Evolutionary conservation across 23 tunicate species (phyloP), one percentile per base, ranked within the genome.

Genomic region (Aplidium turbinatum): DNA sequence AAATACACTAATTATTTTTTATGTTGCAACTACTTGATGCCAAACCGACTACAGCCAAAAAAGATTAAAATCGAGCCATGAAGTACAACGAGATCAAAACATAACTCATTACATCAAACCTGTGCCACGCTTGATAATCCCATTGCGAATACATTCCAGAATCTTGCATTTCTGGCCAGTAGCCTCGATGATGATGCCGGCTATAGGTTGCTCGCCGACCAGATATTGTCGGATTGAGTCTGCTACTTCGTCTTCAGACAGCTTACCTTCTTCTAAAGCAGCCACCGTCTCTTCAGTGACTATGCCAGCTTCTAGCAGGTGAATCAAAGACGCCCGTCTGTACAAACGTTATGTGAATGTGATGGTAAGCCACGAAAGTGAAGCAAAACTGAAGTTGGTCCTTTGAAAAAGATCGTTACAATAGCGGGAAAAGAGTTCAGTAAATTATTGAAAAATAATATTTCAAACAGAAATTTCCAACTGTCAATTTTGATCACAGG

Each of bases 161-260:
- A 88, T 88, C 6, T 57, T 38, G 13, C 78, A 53, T 53, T 88
- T 88, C 46, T 81, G 78, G 0, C 87, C 87, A 53, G 87, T 80
- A 16, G 78, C 83, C 60, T 88, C 96, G 52, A 88, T 63, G 6
- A 68, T 58, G 50, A 88, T 78, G 0, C 96, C 96, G 60, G 96
- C 87, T 46, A 88, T 88, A 7, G 96, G 96, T 48, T 88, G 96
- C 57, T 88, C 96, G 18, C 96, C 96, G 28, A 82, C 67, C 78
- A 88, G 35, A 52, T 88, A 88, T 78, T 81, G 87, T 64, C 33
- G 26, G 32, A 88, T 81, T n/a, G 96, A 88, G 11, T 51, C 11
- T 22, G 76, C 81, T 9, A 88, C 67, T 20, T 81, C 83, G 20
- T 88, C 87, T 45, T 88, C 86, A 2, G 87, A 46, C 26, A 88